Evolutionary conservation across 2,113 vertebrate genomes (phyloP).

Genomic region (Columba livia): DNA sequence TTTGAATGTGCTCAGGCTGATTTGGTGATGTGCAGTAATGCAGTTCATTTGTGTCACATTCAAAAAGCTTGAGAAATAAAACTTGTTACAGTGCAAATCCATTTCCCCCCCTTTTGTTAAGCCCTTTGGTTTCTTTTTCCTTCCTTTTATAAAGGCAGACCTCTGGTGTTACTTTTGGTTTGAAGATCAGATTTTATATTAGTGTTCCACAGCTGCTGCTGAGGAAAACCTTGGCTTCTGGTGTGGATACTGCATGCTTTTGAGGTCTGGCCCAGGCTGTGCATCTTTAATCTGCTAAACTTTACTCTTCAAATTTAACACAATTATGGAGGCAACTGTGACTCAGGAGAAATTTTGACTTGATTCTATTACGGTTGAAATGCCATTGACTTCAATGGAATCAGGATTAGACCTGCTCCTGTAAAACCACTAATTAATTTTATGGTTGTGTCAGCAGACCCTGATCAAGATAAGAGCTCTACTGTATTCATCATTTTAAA

Average conservation of each 20-base stretch:
- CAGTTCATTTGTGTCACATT: neutral
- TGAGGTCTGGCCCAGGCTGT: neutral
- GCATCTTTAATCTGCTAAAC: neutral
- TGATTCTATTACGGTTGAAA: neutral
- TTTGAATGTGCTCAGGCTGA: neutral
- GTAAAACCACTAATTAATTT: slow-evolving; percentile 40
- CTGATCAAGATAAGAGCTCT: slow-evolving; percentile 17
- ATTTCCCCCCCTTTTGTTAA: neutral
- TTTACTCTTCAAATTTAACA: neutral
- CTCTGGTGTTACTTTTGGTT: neutral
- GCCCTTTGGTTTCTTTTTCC: neutral
- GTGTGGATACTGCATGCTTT: neutral
- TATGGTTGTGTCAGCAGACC: slow-evolving; percentile 22
- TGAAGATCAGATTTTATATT: slow-evolving; percentile 9
- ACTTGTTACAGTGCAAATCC: neutral
- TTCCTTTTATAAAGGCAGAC: neutral
- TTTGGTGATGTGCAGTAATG: neutral
- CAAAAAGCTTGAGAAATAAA: slow-evolving; percentile 5
- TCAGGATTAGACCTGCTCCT: neutral
- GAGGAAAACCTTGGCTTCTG: neutral
- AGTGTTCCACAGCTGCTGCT: neutral
- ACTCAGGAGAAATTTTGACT: slow-evolving; percentile 20
- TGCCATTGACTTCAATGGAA: neutral
- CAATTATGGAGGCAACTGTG: neutral
- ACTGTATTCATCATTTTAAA: neutral